These are phyloP conservation scores for Caenorhabditis macrosperma DNA, from an alignment of 2,888 invertebrate species.

Conservation along the genomic window DNA sequence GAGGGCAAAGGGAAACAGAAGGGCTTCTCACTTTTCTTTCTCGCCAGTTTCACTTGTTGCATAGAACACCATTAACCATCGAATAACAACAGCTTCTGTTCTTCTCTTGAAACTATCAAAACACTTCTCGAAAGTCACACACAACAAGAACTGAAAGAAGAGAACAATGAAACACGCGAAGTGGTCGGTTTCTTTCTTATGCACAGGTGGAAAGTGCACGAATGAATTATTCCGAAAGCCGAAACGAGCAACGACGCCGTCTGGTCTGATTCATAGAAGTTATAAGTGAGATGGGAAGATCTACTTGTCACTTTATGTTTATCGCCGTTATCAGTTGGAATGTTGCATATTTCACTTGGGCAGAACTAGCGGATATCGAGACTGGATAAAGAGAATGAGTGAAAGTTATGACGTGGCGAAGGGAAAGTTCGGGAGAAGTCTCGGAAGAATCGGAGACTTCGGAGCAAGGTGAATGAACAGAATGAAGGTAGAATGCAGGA, in stretches of 20 bases:
- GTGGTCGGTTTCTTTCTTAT: background rate
- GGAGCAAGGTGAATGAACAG: too few species aligned
- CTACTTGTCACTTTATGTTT: conserved; percentile 7
- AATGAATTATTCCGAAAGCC: background rate
- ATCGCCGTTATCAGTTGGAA: background rate
- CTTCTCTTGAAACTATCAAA: conserved; percentile 40
- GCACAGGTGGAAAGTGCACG: background rate
- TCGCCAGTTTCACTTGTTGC: conserved; percentile 13
- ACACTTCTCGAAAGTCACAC: conserved; percentile 16
- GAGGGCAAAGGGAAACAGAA: background rate
- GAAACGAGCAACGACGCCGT: background rate
- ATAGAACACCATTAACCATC: conserved; percentile 27
- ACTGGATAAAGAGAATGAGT: background rate
- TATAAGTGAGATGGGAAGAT: background rate
- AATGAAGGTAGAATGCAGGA: too few species aligned
- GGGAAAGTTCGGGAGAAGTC: background rate
- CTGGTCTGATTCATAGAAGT: too few species aligned
- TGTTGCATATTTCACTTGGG: background rate
- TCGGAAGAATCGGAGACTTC: too few species aligned
- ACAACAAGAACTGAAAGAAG: background rate
- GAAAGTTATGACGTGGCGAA: background rate
- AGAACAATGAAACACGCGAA: background rate
- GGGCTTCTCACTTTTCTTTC: background rate
- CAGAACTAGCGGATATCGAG: background rate
- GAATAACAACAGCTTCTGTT: conserved; percentile 33